Evolutionary conservation across 2,888 invertebrate species (phyloP), one percentile per base, ranked within the genome.

Genomic region (Baccha elongata): DNA sequence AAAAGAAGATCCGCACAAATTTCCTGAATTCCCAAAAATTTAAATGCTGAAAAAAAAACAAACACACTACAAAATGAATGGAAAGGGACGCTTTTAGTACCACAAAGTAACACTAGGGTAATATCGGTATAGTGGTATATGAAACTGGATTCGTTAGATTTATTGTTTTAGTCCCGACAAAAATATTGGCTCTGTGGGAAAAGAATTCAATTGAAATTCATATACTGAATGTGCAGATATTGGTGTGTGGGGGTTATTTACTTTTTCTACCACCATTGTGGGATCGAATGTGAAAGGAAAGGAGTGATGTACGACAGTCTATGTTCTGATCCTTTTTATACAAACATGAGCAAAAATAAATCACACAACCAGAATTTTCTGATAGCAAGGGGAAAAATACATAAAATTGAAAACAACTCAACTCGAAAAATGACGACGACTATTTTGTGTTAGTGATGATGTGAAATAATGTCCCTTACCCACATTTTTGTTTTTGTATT

Each of bases 141-240:
- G 44, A 58, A 37, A 42, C 3, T 10, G 44, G 55, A 44, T 46
- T 11, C 53, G 48, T 37, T 46, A 71, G 80, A 75, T 75, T 81
- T 75, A 81, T 75, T 81, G 80, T 81, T 81, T 81, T 71, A 81
- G 71, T 69, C 69, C 80, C 46, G 52, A 60, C 65, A 69, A 71
- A 81, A 75, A 81, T 75, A 81, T 81, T 75, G 69, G 65, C 26
- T 65, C 71, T 42, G 44, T 71, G 75, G 80, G 52, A 73, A 75
- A 71, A 53, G 71, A 65, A 81, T 75, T 81, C 80, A 81, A 81
- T 81, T 81, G 80, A 81, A 81, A 81, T 81, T 81, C 80, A 81
- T 81, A 75, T 37, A 81, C 69, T 29, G 40, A 26, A 50, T 35
- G 42, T 8, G 2, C 15, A 17, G n/a, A 29, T 19, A n/a, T n/a